phyloP scores from a whole-genome alignment of 1,140 invertebrate species.

The Diuraphis noxia region DNA sequence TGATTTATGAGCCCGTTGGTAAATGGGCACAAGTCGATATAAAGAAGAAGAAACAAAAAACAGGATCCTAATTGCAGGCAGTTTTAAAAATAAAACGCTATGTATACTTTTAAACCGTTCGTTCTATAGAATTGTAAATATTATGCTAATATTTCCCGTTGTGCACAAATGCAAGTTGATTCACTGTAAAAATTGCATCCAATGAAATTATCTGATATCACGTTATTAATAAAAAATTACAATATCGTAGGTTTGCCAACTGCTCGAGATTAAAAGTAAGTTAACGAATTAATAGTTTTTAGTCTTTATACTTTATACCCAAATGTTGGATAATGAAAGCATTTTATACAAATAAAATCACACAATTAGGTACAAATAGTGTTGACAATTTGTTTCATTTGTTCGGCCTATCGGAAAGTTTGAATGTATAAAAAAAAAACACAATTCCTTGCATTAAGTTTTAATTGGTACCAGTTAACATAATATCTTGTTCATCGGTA shows the following conservation, averaged over 20 bases:
- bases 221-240: not conserved
- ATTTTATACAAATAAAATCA: not conserved
- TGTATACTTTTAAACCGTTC: slow-evolving; percentile 15
- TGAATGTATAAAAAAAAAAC: not conserved
- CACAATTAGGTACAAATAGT: not conserved
- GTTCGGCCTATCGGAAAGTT: not conserved
- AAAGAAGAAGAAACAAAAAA: slow-evolving; percentile 15
- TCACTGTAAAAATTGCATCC: not conserved
- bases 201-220: not conserved
- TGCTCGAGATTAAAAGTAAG: not conserved
- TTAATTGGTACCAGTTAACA: not conserved
- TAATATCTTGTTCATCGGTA: not conserved
- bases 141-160: slow-evolving; percentile 25
- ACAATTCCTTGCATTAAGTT: not conserved
- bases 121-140: not conserved
- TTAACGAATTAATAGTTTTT: not conserved
- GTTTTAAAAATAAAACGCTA: slow-evolving; percentile 14
- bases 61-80: not conserved
- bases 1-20: slow-evolving; percentile 7
- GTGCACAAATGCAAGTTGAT: not conserved
- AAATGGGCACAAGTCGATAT: not conserved
- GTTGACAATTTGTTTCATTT: not conserved
- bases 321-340: not conserved
- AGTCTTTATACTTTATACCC: not conserved
- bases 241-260: not conserved